These are phyloP conservation scores for Otolemur crassicaudatus DNA, from an alignment of 2,797 vertebrate species.

Conservation along the genomic window DNA sequence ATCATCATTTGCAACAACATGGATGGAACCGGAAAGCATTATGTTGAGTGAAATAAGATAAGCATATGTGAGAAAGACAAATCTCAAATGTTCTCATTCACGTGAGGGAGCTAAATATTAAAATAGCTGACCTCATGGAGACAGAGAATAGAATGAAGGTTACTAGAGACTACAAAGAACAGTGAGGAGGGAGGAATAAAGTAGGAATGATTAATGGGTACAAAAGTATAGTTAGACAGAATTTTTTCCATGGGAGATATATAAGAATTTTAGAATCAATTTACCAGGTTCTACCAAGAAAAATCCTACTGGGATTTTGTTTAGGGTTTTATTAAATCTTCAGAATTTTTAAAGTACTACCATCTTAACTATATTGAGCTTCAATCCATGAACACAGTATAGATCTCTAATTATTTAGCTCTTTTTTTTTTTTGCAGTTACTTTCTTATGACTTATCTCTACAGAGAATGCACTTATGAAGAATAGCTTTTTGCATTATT, in stretches of 20 bases:
- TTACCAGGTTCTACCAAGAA: background rate
- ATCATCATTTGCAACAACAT: no score
- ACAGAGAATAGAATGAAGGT: background rate
- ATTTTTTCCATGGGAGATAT: background rate
- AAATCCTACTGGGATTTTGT: background rate
- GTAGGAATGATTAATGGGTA: background rate
- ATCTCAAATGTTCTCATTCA: no score
- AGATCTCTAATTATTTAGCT: background rate
- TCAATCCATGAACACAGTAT: background rate
- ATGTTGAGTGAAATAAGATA: no score
- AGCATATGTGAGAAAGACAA: no score
- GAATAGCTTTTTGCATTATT: background rate
- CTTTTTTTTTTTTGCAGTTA: slow-evolving; percentile 2
- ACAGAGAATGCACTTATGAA: background rate
- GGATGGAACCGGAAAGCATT: no score
- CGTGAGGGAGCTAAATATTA: no score
- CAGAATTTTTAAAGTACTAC: slow-evolving; percentile 17
- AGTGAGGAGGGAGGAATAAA: background rate
- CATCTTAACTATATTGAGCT: slow-evolving; percentile 21
- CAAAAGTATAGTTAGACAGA: background rate
- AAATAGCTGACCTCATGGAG: background rate
- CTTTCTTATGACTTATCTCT: background rate
- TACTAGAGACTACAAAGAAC: background rate
- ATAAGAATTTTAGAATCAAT: slow-evolving; percentile 41
- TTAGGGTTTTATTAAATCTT: background rate